A percentile compares a stretch with the other conserved stretches of the same genome.
These are phyloP conservation scores for Phylloscopus whistleri DNA, from an alignment of 2,113 vertebrate genomes.

Conservation along the genomic window DNA sequence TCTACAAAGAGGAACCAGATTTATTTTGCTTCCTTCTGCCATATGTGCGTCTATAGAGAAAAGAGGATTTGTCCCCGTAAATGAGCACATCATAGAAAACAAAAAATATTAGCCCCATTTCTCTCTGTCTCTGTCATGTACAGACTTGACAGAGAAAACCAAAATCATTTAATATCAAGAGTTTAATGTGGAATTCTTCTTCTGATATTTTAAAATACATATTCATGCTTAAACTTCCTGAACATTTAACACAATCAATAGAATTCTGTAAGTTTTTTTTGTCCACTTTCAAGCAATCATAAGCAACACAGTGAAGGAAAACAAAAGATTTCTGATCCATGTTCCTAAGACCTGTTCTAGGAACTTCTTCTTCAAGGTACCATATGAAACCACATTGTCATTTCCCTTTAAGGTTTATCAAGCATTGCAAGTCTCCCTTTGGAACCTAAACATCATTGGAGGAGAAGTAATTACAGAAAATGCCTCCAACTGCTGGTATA, in stretches of 20 bases:
- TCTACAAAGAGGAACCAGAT: slow-evolving; percentile 55
- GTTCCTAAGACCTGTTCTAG: neutral
- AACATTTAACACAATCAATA: neutral
- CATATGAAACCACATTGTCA: neutral
- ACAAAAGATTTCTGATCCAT: neutral
- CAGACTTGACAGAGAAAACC: neutral
- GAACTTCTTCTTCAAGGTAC: neutral
- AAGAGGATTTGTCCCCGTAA: slow-evolving; percentile 25
- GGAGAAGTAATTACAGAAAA: slow-evolving; percentile 29
- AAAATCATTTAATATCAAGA: neutral
- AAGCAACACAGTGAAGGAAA: neutral
- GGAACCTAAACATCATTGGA: neutral
- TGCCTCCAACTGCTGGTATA: neutral
- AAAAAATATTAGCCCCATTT: neutral
- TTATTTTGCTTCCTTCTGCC: slow-evolving; percentile 59
- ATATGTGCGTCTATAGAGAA: slow-evolving; percentile 42
- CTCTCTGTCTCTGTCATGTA: neutral
- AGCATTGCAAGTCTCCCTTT: neutral
- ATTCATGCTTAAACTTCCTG: neutral
- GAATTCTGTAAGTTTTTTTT: neutral
- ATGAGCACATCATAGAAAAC: neutral
- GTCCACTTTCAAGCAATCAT: neutral
- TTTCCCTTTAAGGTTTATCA: slow-evolving; percentile 18
- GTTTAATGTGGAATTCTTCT: neutral
- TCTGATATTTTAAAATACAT: neutral